phyloP scores from a whole-genome alignment of 2,113 vertebrate genomes.

The Carettochelys insculpta region DNA sequence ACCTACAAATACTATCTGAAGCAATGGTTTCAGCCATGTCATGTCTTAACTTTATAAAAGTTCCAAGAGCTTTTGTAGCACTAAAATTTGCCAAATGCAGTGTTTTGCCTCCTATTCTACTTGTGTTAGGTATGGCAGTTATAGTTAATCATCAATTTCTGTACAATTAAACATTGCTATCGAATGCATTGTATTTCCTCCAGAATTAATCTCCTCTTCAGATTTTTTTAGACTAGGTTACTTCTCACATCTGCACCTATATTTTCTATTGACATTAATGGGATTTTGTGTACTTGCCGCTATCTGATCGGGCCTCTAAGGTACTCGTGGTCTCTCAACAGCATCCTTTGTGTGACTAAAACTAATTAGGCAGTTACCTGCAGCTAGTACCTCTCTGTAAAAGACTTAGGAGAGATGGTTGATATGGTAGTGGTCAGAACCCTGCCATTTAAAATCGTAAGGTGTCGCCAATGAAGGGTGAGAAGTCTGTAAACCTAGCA shows the following conservation, averaged over 20 bases:
- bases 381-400: background rate
- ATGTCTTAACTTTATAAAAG: background rate
- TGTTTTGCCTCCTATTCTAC: conserved; percentile 3
- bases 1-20: background rate
- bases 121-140: background rate
- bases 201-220: background rate
- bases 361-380: background rate
- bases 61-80: background rate
- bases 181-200: background rate
- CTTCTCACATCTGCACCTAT: background rate
- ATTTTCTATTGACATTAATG: background rate
- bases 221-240: background rate
- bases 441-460: background rate
- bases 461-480: background rate
- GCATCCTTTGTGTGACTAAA: background rate
- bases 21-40: background rate
- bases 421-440: background rate
- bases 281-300: background rate
- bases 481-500: background rate
- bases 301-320: background rate
- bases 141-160: background rate
- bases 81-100: background rate
- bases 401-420: background rate
- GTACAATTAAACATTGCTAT: background rate
- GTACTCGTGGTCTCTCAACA: background rate